Evolutionary conservation across 53 echinoderm and acorn worm species (phyloP).

Genomic region (Zoroaster sp.): DNA sequence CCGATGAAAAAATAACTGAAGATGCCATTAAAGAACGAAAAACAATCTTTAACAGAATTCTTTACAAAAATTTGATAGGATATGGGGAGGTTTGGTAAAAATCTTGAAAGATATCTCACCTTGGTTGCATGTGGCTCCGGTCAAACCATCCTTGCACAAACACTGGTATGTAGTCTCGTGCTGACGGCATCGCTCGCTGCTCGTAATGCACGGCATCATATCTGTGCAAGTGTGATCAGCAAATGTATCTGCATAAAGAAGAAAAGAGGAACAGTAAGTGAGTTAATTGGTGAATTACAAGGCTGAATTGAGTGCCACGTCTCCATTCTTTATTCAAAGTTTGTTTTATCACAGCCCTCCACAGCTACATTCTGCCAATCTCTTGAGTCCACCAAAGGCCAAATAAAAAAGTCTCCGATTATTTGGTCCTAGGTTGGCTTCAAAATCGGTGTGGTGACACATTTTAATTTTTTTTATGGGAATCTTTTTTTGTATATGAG

Average conservation of each 20-base stretch:
- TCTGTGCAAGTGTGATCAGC: neutral
- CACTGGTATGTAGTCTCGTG: neutral
- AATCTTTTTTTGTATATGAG: no score
- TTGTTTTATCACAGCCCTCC: neutral
- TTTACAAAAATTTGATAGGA: neutral
- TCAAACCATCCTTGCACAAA: neutral
- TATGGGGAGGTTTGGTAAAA: no score
- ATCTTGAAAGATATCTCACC: neutral
- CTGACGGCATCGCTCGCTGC: slow-evolving; percentile 12
- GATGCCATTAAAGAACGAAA: neutral
- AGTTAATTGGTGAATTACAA: neutral
- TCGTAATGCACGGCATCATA: neutral
- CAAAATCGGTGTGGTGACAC: no score
- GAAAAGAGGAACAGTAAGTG: neutral
- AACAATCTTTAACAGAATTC: no score
- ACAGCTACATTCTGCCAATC: no score
- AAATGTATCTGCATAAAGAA: neutral
- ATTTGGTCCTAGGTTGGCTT: no score
- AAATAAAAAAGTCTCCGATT: no score
- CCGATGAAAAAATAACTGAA: neutral
- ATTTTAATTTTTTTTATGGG: no score
- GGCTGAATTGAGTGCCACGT: neutral
- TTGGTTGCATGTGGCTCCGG: neutral
- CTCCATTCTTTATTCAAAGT: neutral
- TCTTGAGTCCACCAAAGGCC: no score